A percentile compares a stretch with the other conserved stretches of the same genome.
Evolutionary conservation across 2,113 vertebrate species (phyloP).

Genomic region (Merops nubicus): DNA sequence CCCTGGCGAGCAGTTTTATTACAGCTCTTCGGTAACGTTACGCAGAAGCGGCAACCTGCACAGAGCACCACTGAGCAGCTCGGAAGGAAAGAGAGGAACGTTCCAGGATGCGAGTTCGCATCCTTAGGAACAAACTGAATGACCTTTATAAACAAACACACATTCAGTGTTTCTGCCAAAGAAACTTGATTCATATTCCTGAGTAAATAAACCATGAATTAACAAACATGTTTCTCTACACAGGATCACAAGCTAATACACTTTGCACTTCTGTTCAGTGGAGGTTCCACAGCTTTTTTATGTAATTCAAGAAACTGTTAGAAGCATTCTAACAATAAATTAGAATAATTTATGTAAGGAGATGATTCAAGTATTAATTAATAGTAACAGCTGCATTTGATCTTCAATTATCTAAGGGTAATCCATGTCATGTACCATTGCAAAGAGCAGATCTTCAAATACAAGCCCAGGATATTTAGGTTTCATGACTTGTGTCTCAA

Average conservation of each 20-base stretch:
- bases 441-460: neutral
- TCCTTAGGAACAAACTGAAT: neutral
- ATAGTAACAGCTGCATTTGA: neutral
- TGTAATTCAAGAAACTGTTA: neutral
- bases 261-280: neutral
- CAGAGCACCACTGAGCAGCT: too few species aligned
- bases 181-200: neutral
- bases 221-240: neutral
- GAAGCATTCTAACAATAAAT: neutral
- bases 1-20: accelerated
- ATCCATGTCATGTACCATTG: neutral
- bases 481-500: neutral
- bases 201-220: neutral
- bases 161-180: neutral
- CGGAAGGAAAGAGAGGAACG: neutral
- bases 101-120: neutral
- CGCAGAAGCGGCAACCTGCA: too few species aligned
- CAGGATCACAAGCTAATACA: neutral
- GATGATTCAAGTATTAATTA: neutral
- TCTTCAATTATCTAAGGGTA: too few species aligned
- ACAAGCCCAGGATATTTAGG: neutral
- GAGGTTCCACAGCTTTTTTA: neutral
- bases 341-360: neutral
- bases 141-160: neutral
- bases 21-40: neutral